Base-by-base conservation (phyloP, 53 echinoderm and acorn worm species). In the Pentamera pediparva region DNA sequence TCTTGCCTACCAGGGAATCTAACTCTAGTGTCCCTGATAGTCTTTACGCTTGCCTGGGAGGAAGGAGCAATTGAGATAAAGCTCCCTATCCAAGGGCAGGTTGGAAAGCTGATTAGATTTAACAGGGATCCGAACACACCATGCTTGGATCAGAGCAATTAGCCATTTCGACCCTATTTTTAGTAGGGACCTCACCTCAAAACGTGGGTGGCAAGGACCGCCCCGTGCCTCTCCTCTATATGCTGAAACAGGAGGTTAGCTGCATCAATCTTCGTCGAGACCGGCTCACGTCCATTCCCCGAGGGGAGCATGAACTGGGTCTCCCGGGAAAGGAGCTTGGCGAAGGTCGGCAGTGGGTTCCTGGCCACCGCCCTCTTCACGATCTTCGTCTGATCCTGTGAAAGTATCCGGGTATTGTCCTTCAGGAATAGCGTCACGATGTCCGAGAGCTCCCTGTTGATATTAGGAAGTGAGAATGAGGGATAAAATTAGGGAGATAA, bases 261-360 rank as follows among this genome's bases (percentile, higher is more conserved):
- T 49, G 98, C 98, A 63, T 98, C 98, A 10, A 64, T 75, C 49
- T 81, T 79, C 17, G 98, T 78, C 5, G 91, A 82, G 12, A 92
- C 85, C 0, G 98, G 98, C 43, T 98, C 98, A 27, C 89, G 59
- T 4, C 98, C 98, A 48, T 98, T 98, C 29, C 98, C 98, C 1
- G 91, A 92, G 4, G 98, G 92, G 39, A 84, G 88, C 78, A 98
- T 79, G 74, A 98, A 89, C 71, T 91, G 89, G 21, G 98, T 86
- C 29, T 91, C 91, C 29, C 92, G 78, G 64, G 91, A 98, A 28
- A 98, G 61, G 37, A 98, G 79, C 75, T 92, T 91, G 28, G 98
- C 98, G 74, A 92, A 98, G 69, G 89, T 61, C 0, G 98, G 91
- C 71, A 92, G 74, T 5, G 92, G 98, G 54, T 89, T 83, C 79